These are phyloP conservation scores for Lanistes nyassanus DNA, from an alignment of 1,140 invertebrate species.

Conservation along the genomic window DNA sequence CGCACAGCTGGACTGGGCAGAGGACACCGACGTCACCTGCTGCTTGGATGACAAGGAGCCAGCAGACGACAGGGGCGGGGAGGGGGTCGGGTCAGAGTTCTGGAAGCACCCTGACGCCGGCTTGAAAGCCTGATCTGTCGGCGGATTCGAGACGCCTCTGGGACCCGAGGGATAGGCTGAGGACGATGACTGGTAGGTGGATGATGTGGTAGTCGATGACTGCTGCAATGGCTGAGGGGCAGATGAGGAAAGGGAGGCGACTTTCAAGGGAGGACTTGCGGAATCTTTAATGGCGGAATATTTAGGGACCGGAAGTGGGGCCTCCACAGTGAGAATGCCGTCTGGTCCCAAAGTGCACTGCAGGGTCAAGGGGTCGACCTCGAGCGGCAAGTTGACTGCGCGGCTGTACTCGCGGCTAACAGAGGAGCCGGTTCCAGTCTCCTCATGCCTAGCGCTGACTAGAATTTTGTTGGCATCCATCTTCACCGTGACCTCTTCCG, in stretches of 20 bases:
- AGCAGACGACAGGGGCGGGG: background rate
- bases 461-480: conserved; percentile 57
- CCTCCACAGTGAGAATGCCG: conserved; percentile 60
- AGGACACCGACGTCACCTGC: too few species aligned
- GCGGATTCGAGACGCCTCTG: conserved; percentile 27
- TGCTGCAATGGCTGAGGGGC: conserved; percentile 21
- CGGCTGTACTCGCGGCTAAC: conserved; percentile 61
- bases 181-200: conserved; percentile 13
- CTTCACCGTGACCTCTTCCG: conserved; percentile 61
- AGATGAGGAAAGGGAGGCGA: conserved; percentile 30
- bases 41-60: too few species aligned
- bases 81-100: conserved; percentile 14
- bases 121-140: conserved; percentile 15
- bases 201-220: conserved; percentile 33
- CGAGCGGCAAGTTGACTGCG: conserved; percentile 58
- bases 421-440: conserved; percentile 48
- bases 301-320: conserved; percentile 51
- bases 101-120: conserved; percentile 18
- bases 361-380: conserved; percentile 58
- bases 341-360: conserved; percentile 61
- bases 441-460: conserved; percentile 55
- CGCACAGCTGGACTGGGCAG: too few species aligned
- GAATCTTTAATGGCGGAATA: conserved; percentile 47
- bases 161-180: conserved; percentile 21
- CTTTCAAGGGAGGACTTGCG: conserved; percentile 23